Conservation (phyloP, 2,888 invertebrate genomes). For the Pantelozetes paolii region DNA sequence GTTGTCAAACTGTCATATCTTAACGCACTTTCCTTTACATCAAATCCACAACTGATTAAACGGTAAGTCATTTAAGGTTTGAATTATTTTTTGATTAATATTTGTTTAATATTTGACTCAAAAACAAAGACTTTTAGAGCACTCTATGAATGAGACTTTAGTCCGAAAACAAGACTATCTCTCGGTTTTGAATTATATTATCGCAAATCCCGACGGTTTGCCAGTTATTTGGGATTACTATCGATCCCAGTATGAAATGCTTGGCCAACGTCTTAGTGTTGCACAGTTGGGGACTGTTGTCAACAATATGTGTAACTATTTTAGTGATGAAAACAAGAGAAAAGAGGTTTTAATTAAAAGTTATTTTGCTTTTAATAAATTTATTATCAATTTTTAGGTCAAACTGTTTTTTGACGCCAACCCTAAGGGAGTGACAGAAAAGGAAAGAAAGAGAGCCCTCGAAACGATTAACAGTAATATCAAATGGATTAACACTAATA, state of each 20-base stretch:
- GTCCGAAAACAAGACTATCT: slow-evolving; percentile 82
- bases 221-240: slow-evolving; percentile 77
- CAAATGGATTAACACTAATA: slow-evolving; percentile 32
- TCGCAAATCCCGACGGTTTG: slow-evolving; percentile 68
- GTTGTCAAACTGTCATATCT: slow-evolving; percentile 38
- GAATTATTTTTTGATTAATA: neutral
- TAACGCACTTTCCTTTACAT: slow-evolving; percentile 38
- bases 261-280: neutral
- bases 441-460: slow-evolving; percentile 33
- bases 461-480: slow-evolving; percentile 40
- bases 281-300: slow-evolving; percentile 36
- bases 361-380: neutral
- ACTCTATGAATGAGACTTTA: slow-evolving; percentile 68
- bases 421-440: slow-evolving; percentile 8
- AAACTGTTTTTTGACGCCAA: slow-evolving; percentile 31
- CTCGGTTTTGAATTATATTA: slow-evolving; percentile 63
- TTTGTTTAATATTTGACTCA: slow-evolving; percentile 45
- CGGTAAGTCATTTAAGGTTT: slow-evolving; percentile 13
- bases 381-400: slow-evolving; percentile 12
- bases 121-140: slow-evolving; percentile 63
- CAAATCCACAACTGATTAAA: slow-evolving; percentile 29
- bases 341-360: slow-evolving; percentile 13
- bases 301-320: slow-evolving; percentile 31
- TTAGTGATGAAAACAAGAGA: neutral
- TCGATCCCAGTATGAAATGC: slow-evolving; percentile 60